Conservation (phyloP, 2,888 invertebrate genomes). For the Oxyscelio sp. region DNA sequence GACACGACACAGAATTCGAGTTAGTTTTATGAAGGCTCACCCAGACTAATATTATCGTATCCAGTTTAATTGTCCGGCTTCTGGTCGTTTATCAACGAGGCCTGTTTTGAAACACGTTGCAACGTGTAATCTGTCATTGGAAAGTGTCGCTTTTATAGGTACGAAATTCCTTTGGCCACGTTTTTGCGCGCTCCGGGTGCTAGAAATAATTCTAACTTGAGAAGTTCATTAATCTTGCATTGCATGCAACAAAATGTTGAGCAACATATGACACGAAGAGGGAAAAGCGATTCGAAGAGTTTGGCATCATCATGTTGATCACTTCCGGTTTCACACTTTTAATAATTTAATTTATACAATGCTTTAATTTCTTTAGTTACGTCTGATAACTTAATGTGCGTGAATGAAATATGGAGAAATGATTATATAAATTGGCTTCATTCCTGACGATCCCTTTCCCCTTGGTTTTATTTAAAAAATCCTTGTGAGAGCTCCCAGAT, state of each 20-base stretch:
- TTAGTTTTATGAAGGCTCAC: constrained; percentile 4
- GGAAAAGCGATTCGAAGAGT: constrained; percentile 19
- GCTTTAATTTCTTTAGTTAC: no score
- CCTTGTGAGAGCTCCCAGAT: constrained; percentile 67
- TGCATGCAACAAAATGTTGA: not conserved
- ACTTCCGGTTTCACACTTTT: no score
- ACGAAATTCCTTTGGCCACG: constrained; percentile 4
- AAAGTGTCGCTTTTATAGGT: constrained; percentile 18
- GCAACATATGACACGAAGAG: constrained; percentile 4
- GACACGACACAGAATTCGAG: not conserved
- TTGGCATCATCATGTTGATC: constrained; percentile 37
- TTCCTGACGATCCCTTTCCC: not conserved
- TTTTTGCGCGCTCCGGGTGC: not conserved
- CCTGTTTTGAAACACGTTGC: constrained; percentile 12
- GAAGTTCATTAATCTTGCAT: constrained; percentile 29
- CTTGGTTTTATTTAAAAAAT: constrained; percentile 37
- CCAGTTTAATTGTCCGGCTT: constrained; percentile 35
- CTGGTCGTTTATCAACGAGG: constrained; percentile 5
- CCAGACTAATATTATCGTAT: constrained; percentile 25
- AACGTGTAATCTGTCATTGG: constrained; percentile 21
- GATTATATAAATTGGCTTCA: not conserved
- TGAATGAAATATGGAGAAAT: not conserved
- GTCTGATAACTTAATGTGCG: not conserved
- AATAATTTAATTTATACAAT: not conserved
- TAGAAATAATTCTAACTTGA: constrained; percentile 20